Conservation (phyloP, 2,888 invertebrate genomes). For the Yponomeuta plumbellus region DNA sequence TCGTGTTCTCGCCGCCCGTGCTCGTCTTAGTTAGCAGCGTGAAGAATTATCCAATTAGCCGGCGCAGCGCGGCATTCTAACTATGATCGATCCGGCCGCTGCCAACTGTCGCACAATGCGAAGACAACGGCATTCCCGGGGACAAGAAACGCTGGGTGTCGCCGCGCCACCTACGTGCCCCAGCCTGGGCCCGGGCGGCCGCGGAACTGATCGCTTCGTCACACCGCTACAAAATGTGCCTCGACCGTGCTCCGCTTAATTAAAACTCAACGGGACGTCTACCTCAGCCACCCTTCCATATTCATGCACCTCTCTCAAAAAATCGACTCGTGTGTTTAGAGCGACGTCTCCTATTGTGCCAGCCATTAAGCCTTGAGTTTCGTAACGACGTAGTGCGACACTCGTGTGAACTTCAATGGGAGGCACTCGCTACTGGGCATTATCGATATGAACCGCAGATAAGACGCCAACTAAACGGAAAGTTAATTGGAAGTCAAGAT, state of each 20-base stretch:
- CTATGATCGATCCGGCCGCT: conserved; percentile 54
- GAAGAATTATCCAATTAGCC: conserved; percentile 65
- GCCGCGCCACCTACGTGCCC: conserved; percentile 59
- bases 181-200: conserved; percentile 36
- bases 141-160: conserved; percentile 63
- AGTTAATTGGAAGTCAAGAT: conserved; percentile 55
- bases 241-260: conserved; percentile 63
- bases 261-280: conserved; percentile 68
- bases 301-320: conserved; percentile 39
- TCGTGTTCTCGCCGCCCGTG: conserved; percentile 40
- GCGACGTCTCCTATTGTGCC: conserved; percentile 57
- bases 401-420: conserved; percentile 52
- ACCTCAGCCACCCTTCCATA: conserved; percentile 46
- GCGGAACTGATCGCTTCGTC: conserved; percentile 68
- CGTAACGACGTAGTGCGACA: conserved; percentile 43
- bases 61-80: conserved; percentile 51
- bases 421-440: conserved; percentile 56
- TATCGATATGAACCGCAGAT: conserved; percentile 50
- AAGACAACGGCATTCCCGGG: conserved; percentile 59
- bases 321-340: conserved; percentile 34
- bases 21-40: conserved; percentile 49
- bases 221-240: conserved; percentile 62
- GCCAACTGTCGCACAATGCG: conserved; percentile 62
- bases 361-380: conserved; percentile 32
- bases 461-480: conserved; percentile 50